Evolutionary conservation across 92 coral and sea anemone genomes (phyloP), one percentile per base, ranked within the genome.

Genomic region (Porites lobata): DNA sequence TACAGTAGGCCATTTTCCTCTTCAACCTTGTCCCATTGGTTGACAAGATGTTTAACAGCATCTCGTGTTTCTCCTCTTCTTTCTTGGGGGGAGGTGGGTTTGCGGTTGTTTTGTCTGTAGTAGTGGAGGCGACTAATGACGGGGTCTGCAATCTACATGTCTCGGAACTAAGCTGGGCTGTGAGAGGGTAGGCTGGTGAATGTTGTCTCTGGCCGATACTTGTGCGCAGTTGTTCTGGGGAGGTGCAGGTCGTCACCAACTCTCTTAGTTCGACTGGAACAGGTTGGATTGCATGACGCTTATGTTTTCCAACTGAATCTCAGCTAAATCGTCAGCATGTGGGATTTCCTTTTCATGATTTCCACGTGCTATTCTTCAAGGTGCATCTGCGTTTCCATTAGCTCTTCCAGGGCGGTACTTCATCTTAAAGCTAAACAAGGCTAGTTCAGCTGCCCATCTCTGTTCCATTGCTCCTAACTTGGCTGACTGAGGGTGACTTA

Each of bases 391-490:
- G 38, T 89, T 89, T 50, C 32, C 75, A 38, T 93, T 91, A 50
- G 71, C 64, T 38, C 83, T 80, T 50, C 96, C 94, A 24, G 89
- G 59, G 20, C 77, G 58, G 85, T 85, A 88, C 72, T 22, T 72
- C 5, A 87, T 90, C 8, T 54, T 84, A 62, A 93, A 93, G 69
- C 88, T 86, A 59, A 91, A 91, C 14, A 86, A 70, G 18, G 94
- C 91, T 22, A 94, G 88, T 6, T 91, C 87, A 19, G 93, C 87
- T 19, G 94, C 91, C 91, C 96, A 91, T 65, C 91, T 52, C 65
- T 94, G 94, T 66, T 94, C 90, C 9, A 91, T 81, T 22, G 93
- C 94, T 32, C 91, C 91, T 0, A 86, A 81, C 74, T 85, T 91
- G 57, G 94, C 89, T 22, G 93, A 78, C 47, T 85, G 81, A 18